These are phyloP conservation scores for Campoplex capitator DNA, from an alignment of 2,888 invertebrate species.

Conservation along the genomic window DNA sequence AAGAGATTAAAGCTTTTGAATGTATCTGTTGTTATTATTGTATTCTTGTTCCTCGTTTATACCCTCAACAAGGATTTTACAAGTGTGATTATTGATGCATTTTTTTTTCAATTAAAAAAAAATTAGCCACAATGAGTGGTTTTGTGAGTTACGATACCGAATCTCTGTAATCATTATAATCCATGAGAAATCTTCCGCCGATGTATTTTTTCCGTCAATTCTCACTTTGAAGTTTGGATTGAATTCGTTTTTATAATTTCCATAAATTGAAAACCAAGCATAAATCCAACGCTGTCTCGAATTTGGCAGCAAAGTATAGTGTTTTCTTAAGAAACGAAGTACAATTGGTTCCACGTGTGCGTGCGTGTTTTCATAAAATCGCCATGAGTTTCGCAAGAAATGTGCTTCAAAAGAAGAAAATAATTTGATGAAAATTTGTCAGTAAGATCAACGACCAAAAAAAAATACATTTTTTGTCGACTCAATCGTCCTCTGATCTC, in stretches of 20 bases:
- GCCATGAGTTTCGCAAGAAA: not conserved
- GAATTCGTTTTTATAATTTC: not conserved
- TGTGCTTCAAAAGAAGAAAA: not conserved
- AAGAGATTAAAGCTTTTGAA: conserved; percentile 83
- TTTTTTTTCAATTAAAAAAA: not conserved
- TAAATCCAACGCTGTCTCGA: not conserved
- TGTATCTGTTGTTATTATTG: conserved; percentile 72
- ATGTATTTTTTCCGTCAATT: not conserved
- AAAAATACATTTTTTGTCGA: not conserved
- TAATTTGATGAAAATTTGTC: not conserved
- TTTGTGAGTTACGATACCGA: conserved; percentile 4
- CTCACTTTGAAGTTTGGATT: not conserved
- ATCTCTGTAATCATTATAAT: not conserved
- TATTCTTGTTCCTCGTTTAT: conserved; percentile 32
- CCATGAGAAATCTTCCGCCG: not conserved
- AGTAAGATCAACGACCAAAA: not conserved
- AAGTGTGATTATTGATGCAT: conserved; percentile 21
- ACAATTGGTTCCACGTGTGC: not conserved
- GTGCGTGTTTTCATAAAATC: not conserved
- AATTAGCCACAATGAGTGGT: not conserved
- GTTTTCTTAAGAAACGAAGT: not conserved
- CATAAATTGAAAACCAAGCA: not conserved
- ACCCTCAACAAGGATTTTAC: conserved; percentile 44
- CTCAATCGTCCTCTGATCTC: not conserved
- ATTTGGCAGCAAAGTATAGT: conserved; percentile 19